Conservation (phyloP, 2,113 vertebrate species). For the Strix uralensis region DNA sequence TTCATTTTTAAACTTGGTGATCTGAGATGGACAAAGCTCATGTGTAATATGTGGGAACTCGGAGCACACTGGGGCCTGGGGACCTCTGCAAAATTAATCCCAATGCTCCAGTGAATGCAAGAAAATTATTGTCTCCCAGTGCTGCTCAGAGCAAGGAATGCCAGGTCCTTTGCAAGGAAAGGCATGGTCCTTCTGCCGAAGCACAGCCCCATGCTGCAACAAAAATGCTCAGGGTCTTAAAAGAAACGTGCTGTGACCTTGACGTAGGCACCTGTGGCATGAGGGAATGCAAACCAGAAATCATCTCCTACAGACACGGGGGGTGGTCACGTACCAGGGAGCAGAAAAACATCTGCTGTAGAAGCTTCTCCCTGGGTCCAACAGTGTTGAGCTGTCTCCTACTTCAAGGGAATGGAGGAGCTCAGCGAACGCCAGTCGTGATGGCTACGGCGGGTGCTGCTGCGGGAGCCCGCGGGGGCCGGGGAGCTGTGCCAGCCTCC, state of each 20-base stretch:
- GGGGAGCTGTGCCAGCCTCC: not conserved
- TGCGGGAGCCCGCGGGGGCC: not conserved
- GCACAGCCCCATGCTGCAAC: not conserved
- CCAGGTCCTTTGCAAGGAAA: not conserved
- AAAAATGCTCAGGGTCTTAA: not conserved
- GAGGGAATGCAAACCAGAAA: not conserved
- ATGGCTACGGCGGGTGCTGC: not conserved
- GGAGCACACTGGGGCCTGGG: not conserved
- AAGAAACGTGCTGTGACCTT: not conserved
- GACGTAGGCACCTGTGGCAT: not conserved
- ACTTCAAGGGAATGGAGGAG: rapidly evolving
- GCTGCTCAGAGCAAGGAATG: not conserved
- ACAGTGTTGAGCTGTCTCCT: not conserved
- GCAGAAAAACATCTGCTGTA: not conserved
- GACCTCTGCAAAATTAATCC: not conserved
- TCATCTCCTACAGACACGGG: not conserved
- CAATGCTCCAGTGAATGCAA: not conserved
- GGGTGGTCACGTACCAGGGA: not conserved
- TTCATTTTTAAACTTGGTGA: not conserved
- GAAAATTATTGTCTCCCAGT: not conserved
- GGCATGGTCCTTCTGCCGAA: not conserved
- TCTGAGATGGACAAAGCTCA: not conserved
- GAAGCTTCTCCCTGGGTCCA: not conserved
- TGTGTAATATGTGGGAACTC: rapidly evolving
- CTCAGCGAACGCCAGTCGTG: not conserved